Base-by-base conservation (phyloP, 2,113 vertebrate species). In the Tauraco erythrolophus region DNA sequence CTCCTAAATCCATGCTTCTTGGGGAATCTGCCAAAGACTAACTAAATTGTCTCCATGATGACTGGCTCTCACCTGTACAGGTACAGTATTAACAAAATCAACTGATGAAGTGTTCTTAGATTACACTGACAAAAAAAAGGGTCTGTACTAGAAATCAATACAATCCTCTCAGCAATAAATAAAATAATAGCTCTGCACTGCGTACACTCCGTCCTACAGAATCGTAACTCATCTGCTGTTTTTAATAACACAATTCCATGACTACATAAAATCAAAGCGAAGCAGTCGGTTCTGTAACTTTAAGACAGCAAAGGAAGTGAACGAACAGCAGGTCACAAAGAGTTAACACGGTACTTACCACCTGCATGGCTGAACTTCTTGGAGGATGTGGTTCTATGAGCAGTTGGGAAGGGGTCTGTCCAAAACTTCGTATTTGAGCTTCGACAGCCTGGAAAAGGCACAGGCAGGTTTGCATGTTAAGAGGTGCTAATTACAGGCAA, bases 401-500 rank as follows among this genome's bases (percentile, higher is more conserved):
- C 78, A 99, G 98, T 97, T 99, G 99, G 91, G 99, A 99, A 89
- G 99, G 99, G 33, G 99, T 99, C 98, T 99, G 99, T 97, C 99
- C 99, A 97, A 99, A 99, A 97, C 99, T 99, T 96, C 99, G 98
- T 93, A 99, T 99, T 97, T 99, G 99, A 98, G 99, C 99, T 98
- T 99, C 99, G 37, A 99, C 99, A 88, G 99, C 99, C 99, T 99
- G 98, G 68, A 98, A 98, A 97, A 97, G 84, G 81, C 82, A 98
- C 30, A 61, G 97, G 96, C 95, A 98, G 89, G 98, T 91, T 92
- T 97, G 98, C 98, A 97, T 98, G 98, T 99, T 99, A 99, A 98
- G 97, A 99, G 98, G 98, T 98, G 98, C 97, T 99, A 99, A 99
- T 99, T 98, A 99, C 98, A 98, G 98, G 98, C 98, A 98, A 98